Percentiles rank a stretch among this genome's conserved stretches.
Evolutionary conservation across 2,113 vertebrate species (phyloP).

Genomic region (Ophthalmolycus amberensis): DNA sequence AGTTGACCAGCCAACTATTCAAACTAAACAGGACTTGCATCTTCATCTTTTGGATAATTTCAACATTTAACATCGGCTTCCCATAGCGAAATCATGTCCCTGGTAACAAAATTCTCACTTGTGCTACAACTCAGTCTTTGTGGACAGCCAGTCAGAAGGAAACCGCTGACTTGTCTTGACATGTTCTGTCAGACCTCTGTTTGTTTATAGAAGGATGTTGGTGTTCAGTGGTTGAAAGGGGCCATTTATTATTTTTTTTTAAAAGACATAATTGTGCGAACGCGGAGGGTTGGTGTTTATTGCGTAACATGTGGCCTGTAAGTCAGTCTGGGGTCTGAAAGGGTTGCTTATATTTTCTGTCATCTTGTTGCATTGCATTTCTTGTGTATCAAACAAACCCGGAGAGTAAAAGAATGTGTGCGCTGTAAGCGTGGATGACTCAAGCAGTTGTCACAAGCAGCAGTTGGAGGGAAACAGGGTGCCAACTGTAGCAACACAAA

Average conservation of each 20-base stretch:
- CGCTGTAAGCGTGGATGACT: neutral
- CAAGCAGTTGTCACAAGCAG: slow-evolving; percentile 35
- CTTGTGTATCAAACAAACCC: neutral
- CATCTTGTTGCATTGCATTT: neutral
- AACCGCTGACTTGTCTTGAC: slow-evolving; percentile 59
- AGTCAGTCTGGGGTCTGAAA: neutral
- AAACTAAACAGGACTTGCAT: neutral
- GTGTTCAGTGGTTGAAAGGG: slow-evolving; percentile 42
- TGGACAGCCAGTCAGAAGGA: slow-evolving; percentile 42
- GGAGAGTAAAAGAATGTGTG: slow-evolving; percentile 3
- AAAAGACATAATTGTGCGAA: slow-evolving; percentile 3
- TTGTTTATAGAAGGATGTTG: slow-evolving; percentile 52
- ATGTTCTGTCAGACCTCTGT: slow-evolving; percentile 50
- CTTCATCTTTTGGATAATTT: neutral
- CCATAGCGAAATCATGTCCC: slow-evolving; percentile 1
- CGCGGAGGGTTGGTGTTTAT: slow-evolving; percentile 13
- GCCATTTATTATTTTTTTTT: slow-evolving; percentile 10
- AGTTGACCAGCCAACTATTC: neutral
- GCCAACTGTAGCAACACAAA: slow-evolving; percentile 64
- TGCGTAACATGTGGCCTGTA: neutral
- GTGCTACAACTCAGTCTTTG: slow-evolving; percentile 24
- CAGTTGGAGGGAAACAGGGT: slow-evolving; percentile 1
- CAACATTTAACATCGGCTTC: neutral
- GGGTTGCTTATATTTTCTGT: slow-evolving; percentile 7
- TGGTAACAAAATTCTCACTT: slow-evolving; percentile 54